Evolutionary conservation across 2,888 invertebrate genomes (phyloP), one percentile per base, ranked within the genome.

Genomic region (Drosophila anceps): DNA sequence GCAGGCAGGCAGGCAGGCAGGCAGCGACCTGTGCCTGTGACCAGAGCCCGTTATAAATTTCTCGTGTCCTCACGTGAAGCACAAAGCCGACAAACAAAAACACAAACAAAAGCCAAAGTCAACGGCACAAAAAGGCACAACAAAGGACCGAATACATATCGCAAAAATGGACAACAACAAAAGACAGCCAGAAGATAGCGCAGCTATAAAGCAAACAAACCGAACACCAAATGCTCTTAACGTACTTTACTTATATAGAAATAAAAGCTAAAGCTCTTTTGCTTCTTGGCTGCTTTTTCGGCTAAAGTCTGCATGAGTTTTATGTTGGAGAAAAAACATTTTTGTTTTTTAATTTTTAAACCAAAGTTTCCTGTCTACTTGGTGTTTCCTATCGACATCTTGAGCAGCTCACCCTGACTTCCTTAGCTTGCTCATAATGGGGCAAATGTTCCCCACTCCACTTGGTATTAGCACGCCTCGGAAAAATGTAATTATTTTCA

Each of bases 91-190:
- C 79, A 64, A 50, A 55, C 43, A 59, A 59, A 44, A 59, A 39
- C 65, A 41, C 39, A 46, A 37, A 46, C 53, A 53, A 51, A 67
- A 65, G 67, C 71, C 69, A 55, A 62, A 76, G 71, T 73, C 75
- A 75, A 64, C 74, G 77, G 67, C 74, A 68, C 55, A 62, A 76
- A 76, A 73, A 68, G 59, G 68, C 39, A 70, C 69, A 77, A 82
- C 83, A 82, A 74, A 59, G 69, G 37, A 64, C 60, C 33, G 55
- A 57, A 68, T 31, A 53, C 66, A 66, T 46, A 81, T 73, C 64
- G 60, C 69, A 65, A 65, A 75, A 78, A 79, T 62, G 69, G 70
- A 53, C 64, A 72, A 75, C 75, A 72, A 65, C 64, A 79, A 79
- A 59, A 60, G 59, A 29, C 37, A 18, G 24, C 55, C 43, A 57